A percentile compares a stretch with the other conserved stretches of the same genome.
These are phyloP conservation scores for Heterotilapia buettikoferi DNA, from an alignment of 2,113 vertebrate species.

Conservation along the genomic window DNA sequence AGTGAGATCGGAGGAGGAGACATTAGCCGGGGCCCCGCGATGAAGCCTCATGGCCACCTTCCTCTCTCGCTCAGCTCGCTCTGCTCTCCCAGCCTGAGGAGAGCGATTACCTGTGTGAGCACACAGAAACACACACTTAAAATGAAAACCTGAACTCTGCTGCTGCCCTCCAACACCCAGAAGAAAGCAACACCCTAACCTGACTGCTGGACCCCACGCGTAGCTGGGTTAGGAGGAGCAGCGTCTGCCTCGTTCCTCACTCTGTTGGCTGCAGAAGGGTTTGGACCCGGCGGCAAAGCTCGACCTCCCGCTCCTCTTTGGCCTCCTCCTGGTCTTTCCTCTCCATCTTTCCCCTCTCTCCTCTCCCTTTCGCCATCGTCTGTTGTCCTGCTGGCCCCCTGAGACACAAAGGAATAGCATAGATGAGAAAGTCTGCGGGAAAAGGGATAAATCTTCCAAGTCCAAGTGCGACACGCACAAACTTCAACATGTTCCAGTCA, in stretches of 20 bases:
- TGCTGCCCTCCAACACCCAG: too few species aligned
- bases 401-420: background rate
- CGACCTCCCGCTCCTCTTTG: conserved; percentile 76
- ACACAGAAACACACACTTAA: background rate
- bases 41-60: conserved; percentile 98
- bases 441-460: background rate
- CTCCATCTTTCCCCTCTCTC: conserved; percentile 83
- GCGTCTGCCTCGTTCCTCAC: conserved; percentile 86
- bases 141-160: background rate
- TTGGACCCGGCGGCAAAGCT: conserved; percentile 74
- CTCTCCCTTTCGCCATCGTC: conserved; percentile 92
- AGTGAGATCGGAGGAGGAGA: conserved; percentile 91
- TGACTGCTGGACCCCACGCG: conserved; percentile 83
- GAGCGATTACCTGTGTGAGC: conserved; percentile 84
- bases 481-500: conserved; percentile 99
- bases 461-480: conserved; percentile 76
- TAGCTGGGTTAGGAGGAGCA: conserved; percentile 82
- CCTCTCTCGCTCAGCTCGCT: conserved; percentile 93
- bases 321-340: conserved; percentile 85
- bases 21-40: conserved; percentile 90
- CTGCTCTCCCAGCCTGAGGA: conserved; percentile 84
- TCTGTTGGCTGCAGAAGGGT: conserved; percentile 82
- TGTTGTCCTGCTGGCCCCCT: conserved; percentile 88
- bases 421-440: background rate
- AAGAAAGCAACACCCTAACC: conserved; percentile 4